Evolutionary conservation across 2,888 invertebrate genomes (phyloP), one percentile per base, ranked within the genome.

Genomic region (Himalopsyche anomala): DNA sequence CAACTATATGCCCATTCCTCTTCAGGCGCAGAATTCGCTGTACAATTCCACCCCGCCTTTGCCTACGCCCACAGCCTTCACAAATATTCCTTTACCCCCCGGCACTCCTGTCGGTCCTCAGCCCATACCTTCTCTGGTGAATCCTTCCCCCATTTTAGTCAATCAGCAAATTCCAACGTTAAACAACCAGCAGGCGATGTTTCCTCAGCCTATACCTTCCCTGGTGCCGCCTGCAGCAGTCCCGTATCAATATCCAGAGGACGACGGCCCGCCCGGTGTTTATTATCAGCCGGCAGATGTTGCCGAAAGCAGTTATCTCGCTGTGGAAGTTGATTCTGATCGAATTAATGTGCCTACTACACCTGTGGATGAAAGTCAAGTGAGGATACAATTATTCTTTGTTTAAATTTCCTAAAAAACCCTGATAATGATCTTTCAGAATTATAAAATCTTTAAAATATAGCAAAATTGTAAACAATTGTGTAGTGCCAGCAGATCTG

Each of bases 231-330:
- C 89, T 89, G 56, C 89, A 87, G 84, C 91, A 89, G 91, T 91
- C 5, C 91, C 90, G 89, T 92, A 92, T 89, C 90, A 55, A 55
- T 82, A 82, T 36, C 55, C 82, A 0, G 12, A 36, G 4, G 82
- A 82, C 6, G 82, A 82, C 4, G 54, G 74, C 11, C 74, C 74
- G 3, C 74, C 74, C 9, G 74, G 74, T 36, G 74, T 74, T 38
- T 74, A 74, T 38, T 74, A 74, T 36, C 74, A 74, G 15, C 74
- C 74, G 15, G 74, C 19, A 12, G 74, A 15, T 12, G 36, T 11
- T 11, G 11, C 74, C 4, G 74, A 74, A 36, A 36, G 38, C 36
- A 74, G 74, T 19, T 74, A 38, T 74, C 36, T 38, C 12, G 36
- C 12, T 5, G 38, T 74, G 74, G 74, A 74, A 5, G 74, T 74